phyloP scores from a whole-genome alignment of 2,888 invertebrate species.

The Sialis lutaria region DNA sequence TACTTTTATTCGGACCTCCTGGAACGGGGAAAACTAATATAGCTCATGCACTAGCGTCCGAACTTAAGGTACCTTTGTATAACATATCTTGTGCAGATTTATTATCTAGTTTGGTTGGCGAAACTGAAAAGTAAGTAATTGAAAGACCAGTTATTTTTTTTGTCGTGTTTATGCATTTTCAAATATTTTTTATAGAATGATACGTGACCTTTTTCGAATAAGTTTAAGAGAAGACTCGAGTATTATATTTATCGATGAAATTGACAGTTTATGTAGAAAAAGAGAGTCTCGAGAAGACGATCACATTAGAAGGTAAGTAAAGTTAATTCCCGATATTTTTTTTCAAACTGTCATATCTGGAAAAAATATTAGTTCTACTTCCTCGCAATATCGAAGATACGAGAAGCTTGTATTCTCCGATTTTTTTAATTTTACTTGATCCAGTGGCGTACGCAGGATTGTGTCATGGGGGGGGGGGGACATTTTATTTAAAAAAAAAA shows the following conservation, averaged over 20 bases:
- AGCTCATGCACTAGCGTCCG: slow-evolving; percentile 26
- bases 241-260: slow-evolving; percentile 39
- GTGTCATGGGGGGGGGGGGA: no score
- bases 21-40: slow-evolving; percentile 30
- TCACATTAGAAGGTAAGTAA: slow-evolving; percentile 24
- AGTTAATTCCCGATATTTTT: neutral
- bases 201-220: slow-evolving; percentile 17
- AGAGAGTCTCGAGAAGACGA: slow-evolving; percentile 29
- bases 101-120: slow-evolving; percentile 33
- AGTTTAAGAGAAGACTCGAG: slow-evolving; percentile 19
- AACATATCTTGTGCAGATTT: slow-evolving; percentile 33
- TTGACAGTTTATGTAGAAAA: slow-evolving; percentile 35
- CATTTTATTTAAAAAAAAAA: no score
- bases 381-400: no score
- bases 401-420: no score
- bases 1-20: slow-evolving; percentile 34
- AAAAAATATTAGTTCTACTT: neutral
- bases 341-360: neutral
- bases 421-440: no score
- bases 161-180: neutral
- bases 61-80: slow-evolving; percentile 30
- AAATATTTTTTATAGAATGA: slow-evolving; percentile 12
- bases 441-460: no score
- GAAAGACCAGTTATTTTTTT: neutral
- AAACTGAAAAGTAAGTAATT: slow-evolving; percentile 34